Evolutionary conservation across 2,113 vertebrate genomes (phyloP).

Genomic region (Eonycteris spelaea): DNA sequence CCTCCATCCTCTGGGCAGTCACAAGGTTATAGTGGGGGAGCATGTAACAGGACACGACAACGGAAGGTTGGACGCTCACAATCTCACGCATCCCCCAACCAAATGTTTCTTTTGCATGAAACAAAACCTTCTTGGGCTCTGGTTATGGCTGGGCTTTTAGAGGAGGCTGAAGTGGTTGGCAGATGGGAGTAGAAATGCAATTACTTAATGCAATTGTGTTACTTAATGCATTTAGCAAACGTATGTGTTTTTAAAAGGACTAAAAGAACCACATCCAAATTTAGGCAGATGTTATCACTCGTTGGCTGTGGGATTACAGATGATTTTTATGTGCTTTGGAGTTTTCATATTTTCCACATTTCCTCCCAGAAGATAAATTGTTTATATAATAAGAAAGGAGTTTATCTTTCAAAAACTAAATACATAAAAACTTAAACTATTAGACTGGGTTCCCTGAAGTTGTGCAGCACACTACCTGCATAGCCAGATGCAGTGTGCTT

Average conservation of each 20-base stretch:
- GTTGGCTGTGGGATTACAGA: background rate
- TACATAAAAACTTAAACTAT: background rate
- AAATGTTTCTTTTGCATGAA: conserved; percentile 1
- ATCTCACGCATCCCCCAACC: background rate
- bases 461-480: background rate
- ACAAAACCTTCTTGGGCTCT: background rate
- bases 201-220: conserved; percentile 14
- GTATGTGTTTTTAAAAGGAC: conserved; percentile 12
- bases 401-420: conserved; percentile 23
- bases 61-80: background rate
- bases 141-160: background rate
- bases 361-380: background rate
- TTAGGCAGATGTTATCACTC: background rate
- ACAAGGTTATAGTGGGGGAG: background rate
- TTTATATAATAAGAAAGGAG: conserved; percentile 9
- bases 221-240: conserved; percentile 8
- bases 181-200: conserved; percentile 3
- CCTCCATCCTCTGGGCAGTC: background rate
- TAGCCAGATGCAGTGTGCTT: background rate
- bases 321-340: conserved; percentile 11
- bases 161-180: background rate
- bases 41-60: background rate
- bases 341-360: conserved; percentile 38
- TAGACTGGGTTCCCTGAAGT: background rate
- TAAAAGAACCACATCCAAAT: conserved; percentile 13